Evolutionary conservation across 2,888 invertebrate genomes (phyloP).

Genomic region (Adelognathus sp.): DNA sequence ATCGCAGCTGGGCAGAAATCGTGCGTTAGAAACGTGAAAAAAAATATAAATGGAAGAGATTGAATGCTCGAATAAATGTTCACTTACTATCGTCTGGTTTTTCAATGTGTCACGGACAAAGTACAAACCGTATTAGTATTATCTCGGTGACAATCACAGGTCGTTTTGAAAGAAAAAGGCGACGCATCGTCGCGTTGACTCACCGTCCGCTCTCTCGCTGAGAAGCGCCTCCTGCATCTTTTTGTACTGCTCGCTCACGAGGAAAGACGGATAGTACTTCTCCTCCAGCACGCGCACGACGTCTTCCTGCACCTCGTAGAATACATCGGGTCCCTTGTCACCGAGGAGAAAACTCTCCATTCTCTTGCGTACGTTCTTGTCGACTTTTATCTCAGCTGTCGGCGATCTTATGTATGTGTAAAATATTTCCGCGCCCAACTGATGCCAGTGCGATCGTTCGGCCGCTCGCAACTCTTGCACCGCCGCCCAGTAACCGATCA

Average conservation of each 20-base stretch:
- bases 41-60: constrained; percentile 1
- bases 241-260: constrained; percentile 93
- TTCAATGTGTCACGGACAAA: constrained; percentile 27
- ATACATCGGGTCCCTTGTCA: constrained; percentile 93
- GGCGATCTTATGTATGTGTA: constrained; percentile 93
- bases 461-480: constrained; percentile 92
- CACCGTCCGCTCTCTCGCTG: constrained; percentile 83
- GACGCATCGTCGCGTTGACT: constrained; percentile 43
- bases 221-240: constrained; percentile 87
- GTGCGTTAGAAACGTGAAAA: constrained; percentile 18
- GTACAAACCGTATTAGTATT: constrained; percentile 49
- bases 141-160: not conserved
- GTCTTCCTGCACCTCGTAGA: constrained; percentile 92
- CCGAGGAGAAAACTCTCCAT: constrained; percentile 95
- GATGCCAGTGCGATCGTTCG: constrained; percentile 91
- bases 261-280: constrained; percentile 94
- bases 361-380: constrained; percentile 90
- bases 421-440: constrained; percentile 95
- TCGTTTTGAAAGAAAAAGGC: not conserved
- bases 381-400: constrained; percentile 91
- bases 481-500: constrained; percentile 93
- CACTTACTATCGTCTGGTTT: constrained; percentile 60
- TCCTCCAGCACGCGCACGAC: constrained; percentile 91
- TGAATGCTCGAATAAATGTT: constrained; percentile 26
- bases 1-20: not conserved